A percentile compares a stretch with the other conserved stretches of the same genome.
Conservation (phyloP, 2,888 invertebrate species). For the Lasioglossum zephyrum region DNA sequence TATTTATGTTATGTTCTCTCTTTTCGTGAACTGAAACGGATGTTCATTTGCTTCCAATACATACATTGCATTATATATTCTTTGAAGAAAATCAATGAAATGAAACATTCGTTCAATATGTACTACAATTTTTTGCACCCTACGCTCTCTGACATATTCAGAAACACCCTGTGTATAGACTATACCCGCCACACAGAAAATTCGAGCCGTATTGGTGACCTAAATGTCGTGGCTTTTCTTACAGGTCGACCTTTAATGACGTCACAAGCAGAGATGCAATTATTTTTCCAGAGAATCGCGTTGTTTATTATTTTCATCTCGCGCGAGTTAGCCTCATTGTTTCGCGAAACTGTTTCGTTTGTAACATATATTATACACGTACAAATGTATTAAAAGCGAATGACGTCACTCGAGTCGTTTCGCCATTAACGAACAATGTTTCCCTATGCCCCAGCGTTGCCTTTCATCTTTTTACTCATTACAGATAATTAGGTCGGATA, state of each 20-base stretch:
- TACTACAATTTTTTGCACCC: background rate
- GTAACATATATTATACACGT: background rate
- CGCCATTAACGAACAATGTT: background rate
- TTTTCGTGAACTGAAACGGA: too few relatives aligned
- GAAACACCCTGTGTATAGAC: background rate
- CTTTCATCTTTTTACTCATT: slow-evolving; percentile 20
- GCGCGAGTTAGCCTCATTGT: background rate
- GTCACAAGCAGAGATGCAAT: slow-evolving; percentile 5
- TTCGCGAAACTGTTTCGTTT: background rate
- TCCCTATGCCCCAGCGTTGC: slow-evolving; percentile 21
- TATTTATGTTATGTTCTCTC: too few relatives aligned
- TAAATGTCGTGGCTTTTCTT: slow-evolving; percentile 14
- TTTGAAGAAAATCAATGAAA: background rate
- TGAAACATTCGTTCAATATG: background rate
- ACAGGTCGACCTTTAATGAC: slow-evolving; percentile 21
- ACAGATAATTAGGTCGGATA: background rate
- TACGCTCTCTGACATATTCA: background rate
- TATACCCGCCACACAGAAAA: background rate
- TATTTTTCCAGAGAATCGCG: background rate
- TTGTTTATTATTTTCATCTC: background rate
- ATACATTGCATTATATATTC: background rate
- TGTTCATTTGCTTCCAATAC: too few relatives aligned
- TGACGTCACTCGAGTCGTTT: background rate
- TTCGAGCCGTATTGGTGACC: slow-evolving; percentile 11
- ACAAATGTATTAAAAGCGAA: background rate